These are phyloP conservation scores for Lithobates sylvaticus DNA, from an alignment of 2,797 vertebrate species.

Conservation along the genomic window DNA sequence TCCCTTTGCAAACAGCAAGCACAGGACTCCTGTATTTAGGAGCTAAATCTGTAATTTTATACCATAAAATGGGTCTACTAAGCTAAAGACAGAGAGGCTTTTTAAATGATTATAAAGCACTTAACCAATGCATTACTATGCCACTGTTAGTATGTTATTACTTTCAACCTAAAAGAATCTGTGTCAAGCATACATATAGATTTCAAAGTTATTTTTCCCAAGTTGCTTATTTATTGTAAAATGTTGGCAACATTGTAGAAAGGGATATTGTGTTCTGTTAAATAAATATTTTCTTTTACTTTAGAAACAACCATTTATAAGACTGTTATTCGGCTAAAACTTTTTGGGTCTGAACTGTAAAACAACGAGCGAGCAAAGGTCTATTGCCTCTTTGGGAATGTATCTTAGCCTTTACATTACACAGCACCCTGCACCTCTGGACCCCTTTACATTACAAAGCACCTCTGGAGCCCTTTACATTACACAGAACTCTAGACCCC, in stretches of 20 bases:
- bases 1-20: too few species aligned
- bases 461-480: too few species aligned
- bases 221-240: neutral
- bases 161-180: neutral
- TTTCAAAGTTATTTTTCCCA: neutral
- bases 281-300: neutral
- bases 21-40: too few species aligned
- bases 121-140: neutral
- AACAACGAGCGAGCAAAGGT: neutral
- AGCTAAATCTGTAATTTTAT: too few species aligned
- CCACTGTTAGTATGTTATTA: neutral
- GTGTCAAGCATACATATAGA: neutral
- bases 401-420: conserved; percentile 3
- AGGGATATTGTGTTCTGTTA: neutral
- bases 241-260: neutral
- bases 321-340: neutral
- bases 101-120: neutral
- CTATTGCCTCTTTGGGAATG: neutral
- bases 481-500: too few species aligned
- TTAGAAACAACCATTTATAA: neutral
- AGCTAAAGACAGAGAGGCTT: neutral
- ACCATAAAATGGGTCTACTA: neutral
- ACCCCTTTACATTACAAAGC: too few species aligned
- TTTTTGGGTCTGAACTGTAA: neutral
- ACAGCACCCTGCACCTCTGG: too few species aligned